These are phyloP conservation scores for Passer domesticus DNA, from an alignment of 2,113 vertebrate genomes.

Conservation along the genomic window DNA sequence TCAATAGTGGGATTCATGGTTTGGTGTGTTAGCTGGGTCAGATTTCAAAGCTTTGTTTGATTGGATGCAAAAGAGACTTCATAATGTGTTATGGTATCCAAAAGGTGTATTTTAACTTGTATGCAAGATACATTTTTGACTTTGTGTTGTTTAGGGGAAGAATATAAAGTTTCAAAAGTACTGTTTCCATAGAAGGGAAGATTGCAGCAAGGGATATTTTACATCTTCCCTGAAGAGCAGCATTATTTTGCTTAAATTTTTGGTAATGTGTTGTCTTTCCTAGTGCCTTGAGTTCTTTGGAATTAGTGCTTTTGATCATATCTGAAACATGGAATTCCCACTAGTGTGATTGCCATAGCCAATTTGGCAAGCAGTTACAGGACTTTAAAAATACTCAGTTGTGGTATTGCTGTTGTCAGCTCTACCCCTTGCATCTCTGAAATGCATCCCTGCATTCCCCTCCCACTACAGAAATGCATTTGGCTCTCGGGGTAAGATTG, in stretches of 20 bases:
- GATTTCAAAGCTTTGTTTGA: neutral
- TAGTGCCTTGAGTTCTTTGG: neutral
- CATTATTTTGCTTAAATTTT: neutral
- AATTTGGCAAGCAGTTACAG: neutral
- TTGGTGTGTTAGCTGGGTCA: neutral
- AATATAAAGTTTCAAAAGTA: neutral
- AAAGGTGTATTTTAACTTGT: neutral
- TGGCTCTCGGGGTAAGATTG: neutral
- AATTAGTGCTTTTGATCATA: neutral
- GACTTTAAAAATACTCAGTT: neutral
- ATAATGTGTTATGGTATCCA: neutral
- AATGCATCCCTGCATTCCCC: slow-evolving; percentile 9
- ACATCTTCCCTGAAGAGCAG: neutral
- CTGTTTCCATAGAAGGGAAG: neutral
- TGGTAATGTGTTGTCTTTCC: neutral
- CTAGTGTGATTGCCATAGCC: neutral
- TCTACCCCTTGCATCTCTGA: neutral
- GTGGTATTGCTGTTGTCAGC: neutral
- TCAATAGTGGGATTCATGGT: fast-evolving
- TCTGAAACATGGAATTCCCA: neutral
- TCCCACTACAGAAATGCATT: slow-evolving; percentile 17
- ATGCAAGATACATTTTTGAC: neutral
- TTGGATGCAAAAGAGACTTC: neutral
- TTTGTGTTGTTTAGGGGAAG: neutral
- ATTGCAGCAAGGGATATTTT: neutral